Percentiles rank a stretch among this genome's conserved stretches.
Conservation (phyloP, 2,888 invertebrate genomes). For the Chrysolina haemoptera region DNA sequence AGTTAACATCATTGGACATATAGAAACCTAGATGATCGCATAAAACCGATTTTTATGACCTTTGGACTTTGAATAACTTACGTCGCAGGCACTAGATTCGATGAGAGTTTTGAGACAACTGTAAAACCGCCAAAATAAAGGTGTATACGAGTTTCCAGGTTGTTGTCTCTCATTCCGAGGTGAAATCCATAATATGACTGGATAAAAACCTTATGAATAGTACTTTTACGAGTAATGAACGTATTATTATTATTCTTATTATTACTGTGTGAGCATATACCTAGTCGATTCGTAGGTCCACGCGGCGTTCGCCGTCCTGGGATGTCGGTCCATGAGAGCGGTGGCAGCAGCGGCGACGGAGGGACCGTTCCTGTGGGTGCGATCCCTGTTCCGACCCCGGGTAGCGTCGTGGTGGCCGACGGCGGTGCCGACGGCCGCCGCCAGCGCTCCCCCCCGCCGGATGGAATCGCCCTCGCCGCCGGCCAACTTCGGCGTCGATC, state of each 20-base stretch:
- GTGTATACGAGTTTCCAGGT: too few species aligned
- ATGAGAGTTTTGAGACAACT: too few species aligned
- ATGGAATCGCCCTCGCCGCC: conserved; percentile 53
- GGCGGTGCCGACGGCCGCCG: conserved; percentile 50
- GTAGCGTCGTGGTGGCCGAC: background rate
- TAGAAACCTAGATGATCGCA: too few species aligned
- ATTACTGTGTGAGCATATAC: conserved; percentile 49
- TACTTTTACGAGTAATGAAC: too few species aligned
- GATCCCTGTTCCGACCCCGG: conserved; percentile 7
- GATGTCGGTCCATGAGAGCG: conserved; percentile 35
- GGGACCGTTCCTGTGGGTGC: conserved; percentile 22
- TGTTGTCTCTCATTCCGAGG: too few species aligned
- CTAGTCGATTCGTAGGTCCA: conserved; percentile 55
- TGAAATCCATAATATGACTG: too few species aligned
- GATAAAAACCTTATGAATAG: too few species aligned
- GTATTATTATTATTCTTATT: conserved; percentile 9
- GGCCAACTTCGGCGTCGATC: conserved; percentile 59
- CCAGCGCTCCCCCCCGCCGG: conserved; percentile 59
- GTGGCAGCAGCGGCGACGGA: conserved; percentile 30
- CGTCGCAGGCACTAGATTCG: too few species aligned
- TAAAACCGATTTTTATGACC: too few species aligned
- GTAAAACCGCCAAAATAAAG: too few species aligned
- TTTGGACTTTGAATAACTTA: too few species aligned
- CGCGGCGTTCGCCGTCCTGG: conserved; percentile 47
- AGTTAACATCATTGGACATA: too few species aligned